phyloP scores from a whole-genome alignment of 2,888 invertebrate species.

The Linnaemya tessellans region DNA sequence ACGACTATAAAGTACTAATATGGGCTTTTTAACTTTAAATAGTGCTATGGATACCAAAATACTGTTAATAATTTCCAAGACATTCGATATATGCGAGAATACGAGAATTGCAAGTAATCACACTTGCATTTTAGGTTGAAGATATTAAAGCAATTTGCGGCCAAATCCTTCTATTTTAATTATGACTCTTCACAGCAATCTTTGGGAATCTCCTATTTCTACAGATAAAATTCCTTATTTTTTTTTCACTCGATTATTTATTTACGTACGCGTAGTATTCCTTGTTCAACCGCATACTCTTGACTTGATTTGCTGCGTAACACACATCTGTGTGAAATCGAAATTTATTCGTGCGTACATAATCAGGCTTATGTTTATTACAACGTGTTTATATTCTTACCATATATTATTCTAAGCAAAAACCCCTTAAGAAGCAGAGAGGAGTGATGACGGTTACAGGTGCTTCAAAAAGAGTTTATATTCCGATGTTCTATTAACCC shows the following conservation, averaged over 20 bases:
- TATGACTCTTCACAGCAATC: neutral
- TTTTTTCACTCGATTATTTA: neutral
- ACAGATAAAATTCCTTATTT: constrained; percentile 28
- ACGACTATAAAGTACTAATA: too few relatives aligned
- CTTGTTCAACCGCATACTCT: constrained; percentile 17
- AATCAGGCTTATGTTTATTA: constrained; percentile 33
- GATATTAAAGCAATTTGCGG: too few relatives aligned
- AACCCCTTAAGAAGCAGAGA: neutral
- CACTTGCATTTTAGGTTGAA: too few relatives aligned
- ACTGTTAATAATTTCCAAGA: too few relatives aligned
- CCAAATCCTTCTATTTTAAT: too few relatives aligned
- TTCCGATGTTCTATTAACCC: neutral
- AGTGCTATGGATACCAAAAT: too few relatives aligned
- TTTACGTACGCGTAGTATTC: neutral
- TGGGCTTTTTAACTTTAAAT: too few relatives aligned
- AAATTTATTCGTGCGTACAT: constrained; percentile 63
- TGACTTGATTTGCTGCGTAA: constrained; percentile 46
- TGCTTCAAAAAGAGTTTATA: constrained; percentile 23
- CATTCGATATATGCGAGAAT: too few relatives aligned
- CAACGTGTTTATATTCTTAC: constrained; percentile 7
- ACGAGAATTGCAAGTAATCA: too few relatives aligned
- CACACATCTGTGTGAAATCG: constrained; percentile 54
- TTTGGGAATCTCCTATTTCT: neutral
- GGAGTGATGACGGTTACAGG: constrained; percentile 6
- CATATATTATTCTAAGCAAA: constrained; percentile 1